These are phyloP conservation scores for Aurelia sp. DNA, from an alignment of 30 jellyfish, hydroid and myxozoan species.

Conservation along the genomic window DNA sequence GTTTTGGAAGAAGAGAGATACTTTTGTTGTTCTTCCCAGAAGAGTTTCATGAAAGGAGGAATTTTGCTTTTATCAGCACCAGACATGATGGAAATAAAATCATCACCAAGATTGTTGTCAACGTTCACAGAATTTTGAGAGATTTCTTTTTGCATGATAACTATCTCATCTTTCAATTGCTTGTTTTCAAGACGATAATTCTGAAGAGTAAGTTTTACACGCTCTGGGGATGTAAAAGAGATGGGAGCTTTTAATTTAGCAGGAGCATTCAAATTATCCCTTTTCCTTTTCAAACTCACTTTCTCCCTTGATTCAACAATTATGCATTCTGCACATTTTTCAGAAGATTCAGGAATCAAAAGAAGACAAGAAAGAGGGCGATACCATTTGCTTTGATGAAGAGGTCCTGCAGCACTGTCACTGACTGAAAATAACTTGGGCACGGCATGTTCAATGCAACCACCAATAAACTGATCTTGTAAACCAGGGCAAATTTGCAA, in stretches of 20 bases:
- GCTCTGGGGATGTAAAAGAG: conserved; percentile 45
- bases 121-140: background rate
- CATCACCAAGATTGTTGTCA: conserved; percentile 16
- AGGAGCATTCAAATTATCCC: conserved; percentile 21
- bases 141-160: conserved; percentile 21
- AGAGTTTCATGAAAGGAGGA: background rate
- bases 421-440: too few species aligned
- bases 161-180: conserved; percentile 44
- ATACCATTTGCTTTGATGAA: background rate
- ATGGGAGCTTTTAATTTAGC: conserved; percentile 64
- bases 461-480: conserved; percentile 4
- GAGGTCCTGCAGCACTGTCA: too few species aligned
- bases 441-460: too few species aligned
- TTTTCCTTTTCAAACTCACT: conserved; percentile 26
- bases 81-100: conserved; percentile 32
- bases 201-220: conserved; percentile 42
- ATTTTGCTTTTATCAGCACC: conserved; percentile 20
- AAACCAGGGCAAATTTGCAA: conserved; percentile 34
- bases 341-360: too few species aligned
- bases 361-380: background rate
- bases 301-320: conserved; percentile 13
- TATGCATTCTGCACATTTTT: conserved; percentile 25
- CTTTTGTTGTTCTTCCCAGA: conserved; percentile 66
- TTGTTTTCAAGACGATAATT: conserved; percentile 34
- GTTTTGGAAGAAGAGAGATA: conserved; percentile 19